Percentiles rank a stretch among this genome's conserved stretches.
Conservation (phyloP, 2,113 vertebrate species). For the Actinemys pallida region DNA sequence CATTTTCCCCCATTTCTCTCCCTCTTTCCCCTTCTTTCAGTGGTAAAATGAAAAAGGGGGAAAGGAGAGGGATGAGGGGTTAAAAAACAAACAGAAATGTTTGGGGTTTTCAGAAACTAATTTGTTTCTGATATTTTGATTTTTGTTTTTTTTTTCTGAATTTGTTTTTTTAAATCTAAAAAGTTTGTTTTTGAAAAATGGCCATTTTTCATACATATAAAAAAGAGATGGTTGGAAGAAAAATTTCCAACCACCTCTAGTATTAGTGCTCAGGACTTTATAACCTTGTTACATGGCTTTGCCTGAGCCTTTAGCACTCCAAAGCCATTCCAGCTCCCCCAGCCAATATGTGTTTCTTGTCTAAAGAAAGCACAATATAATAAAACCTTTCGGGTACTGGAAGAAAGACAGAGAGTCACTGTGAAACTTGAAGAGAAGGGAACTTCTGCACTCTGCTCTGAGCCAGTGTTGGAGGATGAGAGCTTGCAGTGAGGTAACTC, state of each 20-base stretch:
- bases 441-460: not conserved
- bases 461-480: constrained; percentile 17
- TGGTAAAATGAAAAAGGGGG: no score
- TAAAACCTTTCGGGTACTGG: constrained; percentile 45
- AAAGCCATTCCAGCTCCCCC: constrained; percentile 13
- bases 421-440: constrained; percentile 61
- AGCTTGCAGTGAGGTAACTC: not conserved
- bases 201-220: not conserved
- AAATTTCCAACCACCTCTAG: not conserved
- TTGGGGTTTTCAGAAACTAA: no score
- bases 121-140: not conserved
- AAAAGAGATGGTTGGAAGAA: not conserved
- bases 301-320: not conserved
- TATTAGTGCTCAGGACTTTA: not conserved
- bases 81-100: no score
- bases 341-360: constrained; percentile 59
- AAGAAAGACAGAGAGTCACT: constrained; percentile 25
- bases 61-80: no score
- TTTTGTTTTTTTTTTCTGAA: not conserved
- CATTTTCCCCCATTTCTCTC: no score
- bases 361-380: constrained; percentile 63
- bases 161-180: not conserved
- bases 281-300: constrained; percentile 7
- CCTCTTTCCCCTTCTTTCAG: no score
- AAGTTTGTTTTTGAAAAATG: not conserved